Percentiles rank a stretch among this genome's conserved stretches.
Evolutionary conservation across 1,140 invertebrate genomes (phyloP).

Genomic region (Elysia chlorotica): DNA sequence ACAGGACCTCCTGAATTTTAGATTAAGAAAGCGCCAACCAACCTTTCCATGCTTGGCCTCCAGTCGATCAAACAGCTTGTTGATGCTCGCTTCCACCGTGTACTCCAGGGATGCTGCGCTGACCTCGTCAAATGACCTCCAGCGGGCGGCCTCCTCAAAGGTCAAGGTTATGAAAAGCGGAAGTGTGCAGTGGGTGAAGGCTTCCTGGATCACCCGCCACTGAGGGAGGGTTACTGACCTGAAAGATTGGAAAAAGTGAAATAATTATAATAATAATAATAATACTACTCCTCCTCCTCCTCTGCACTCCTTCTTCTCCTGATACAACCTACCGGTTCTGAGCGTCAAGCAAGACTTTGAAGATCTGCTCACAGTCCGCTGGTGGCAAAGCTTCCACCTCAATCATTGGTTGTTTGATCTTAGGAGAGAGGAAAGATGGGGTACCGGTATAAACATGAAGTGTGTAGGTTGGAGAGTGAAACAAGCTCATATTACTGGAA

Average conservation of each 20-base stretch:
- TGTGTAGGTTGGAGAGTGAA: no score
- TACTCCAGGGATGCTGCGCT: conserved; percentile 20
- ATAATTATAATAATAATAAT: conserved; percentile 45
- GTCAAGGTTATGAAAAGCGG: conserved; percentile 42
- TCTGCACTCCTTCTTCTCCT: not conserved
- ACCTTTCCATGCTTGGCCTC: conserved; percentile 43
- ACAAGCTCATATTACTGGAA: no score
- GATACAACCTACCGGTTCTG: conserved; percentile 11
- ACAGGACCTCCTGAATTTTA: no score
- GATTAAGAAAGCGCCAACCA: no score
- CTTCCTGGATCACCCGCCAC: conserved; percentile 41
- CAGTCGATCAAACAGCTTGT: conserved; percentile 40
- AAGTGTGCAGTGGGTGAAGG: conserved; percentile 33
- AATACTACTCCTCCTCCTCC: conserved; percentile 3
- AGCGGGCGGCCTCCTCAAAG: conserved; percentile 33
- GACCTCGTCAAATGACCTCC: conserved; percentile 41
- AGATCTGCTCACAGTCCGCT: conserved; percentile 40
- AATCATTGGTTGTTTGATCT: conserved; percentile 22
- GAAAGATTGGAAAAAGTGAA: not conserved
- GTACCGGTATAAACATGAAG: no score
- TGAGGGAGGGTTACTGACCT: conserved; percentile 71
- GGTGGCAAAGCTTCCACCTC: conserved; percentile 35
- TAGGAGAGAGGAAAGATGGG: not conserved
- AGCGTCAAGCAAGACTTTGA: conserved; percentile 38
- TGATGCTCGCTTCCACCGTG: conserved; percentile 31